Percentiles rank a stretch among this genome's conserved stretches.
These are phyloP conservation scores for Drosophila dunni DNA, from an alignment of 1,140 invertebrate genomes.

Conservation along the genomic window DNA sequence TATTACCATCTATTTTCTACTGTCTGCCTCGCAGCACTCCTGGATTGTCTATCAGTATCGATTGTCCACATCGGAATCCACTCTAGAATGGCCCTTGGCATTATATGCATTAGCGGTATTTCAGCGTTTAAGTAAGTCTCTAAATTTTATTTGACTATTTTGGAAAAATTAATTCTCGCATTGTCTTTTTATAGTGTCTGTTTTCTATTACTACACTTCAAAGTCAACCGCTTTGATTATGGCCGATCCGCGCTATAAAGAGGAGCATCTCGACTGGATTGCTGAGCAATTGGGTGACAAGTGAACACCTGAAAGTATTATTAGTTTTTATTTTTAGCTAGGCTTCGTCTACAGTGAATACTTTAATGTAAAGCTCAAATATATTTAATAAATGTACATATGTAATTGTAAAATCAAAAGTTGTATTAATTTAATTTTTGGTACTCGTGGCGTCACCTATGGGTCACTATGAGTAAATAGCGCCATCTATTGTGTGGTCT, in stretches of 20 bases:
- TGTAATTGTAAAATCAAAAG: not conserved
- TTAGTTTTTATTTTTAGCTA: constrained; percentile 39
- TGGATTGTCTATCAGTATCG: constrained; percentile 78
- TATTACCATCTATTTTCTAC: constrained; percentile 85
- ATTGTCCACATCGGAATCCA: constrained; percentile 27
- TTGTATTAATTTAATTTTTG: not conserved
- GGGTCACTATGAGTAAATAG: not conserved
- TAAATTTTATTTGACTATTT: not conserved
- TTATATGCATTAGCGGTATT: constrained; percentile 65
- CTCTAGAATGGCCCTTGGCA: constrained; percentile 58
- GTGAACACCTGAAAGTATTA: constrained; percentile 36
- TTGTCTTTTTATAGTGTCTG: constrained; percentile 86
- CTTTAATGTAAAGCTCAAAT: constrained; percentile 22
- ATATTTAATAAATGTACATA: constrained; percentile 28
- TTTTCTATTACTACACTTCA: constrained; percentile 90
- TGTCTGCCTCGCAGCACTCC: constrained; percentile 86
- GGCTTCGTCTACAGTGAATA: constrained; percentile 1
- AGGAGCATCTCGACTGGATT: constrained; percentile 90
- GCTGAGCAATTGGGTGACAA: constrained; percentile 86
- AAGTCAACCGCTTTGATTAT: constrained; percentile 89
- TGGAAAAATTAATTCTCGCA: not conserved
- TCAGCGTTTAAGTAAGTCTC: constrained; percentile 67
- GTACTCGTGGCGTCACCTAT: constrained; percentile 27
- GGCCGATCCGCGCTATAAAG: constrained; percentile 89
- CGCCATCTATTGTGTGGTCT: constrained; percentile 14